Conservation (phyloP, 2,113 vertebrate genomes). For the Hyperopisus bebe region DNA sequence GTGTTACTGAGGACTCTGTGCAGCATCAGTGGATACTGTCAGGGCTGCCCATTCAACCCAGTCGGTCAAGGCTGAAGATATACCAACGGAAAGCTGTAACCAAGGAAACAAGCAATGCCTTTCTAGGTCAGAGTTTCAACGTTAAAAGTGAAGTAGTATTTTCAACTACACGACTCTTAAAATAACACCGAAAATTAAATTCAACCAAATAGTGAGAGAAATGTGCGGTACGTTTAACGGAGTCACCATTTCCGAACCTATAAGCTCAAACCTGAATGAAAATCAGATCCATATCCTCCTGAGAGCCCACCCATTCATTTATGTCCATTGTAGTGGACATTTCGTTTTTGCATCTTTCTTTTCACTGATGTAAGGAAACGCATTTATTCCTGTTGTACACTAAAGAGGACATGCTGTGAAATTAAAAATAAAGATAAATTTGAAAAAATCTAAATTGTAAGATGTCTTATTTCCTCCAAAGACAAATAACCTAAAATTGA, state of each 20-base stretch:
- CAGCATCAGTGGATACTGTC: constrained; percentile 47
- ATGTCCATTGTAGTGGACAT: too few relatives aligned
- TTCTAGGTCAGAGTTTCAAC: not conserved
- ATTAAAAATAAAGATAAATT: too few relatives aligned
- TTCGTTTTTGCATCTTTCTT: too few relatives aligned
- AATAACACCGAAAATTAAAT: not conserved
- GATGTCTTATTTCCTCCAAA: too few relatives aligned
- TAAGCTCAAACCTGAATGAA: not conserved
- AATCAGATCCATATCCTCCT: not conserved
- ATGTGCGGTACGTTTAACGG: not conserved
- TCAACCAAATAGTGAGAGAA: not conserved
- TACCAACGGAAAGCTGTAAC: not conserved
- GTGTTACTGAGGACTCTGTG: constrained; percentile 34
- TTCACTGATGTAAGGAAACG: too few relatives aligned
- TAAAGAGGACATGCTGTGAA: too few relatives aligned
- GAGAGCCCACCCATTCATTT: too few relatives aligned
- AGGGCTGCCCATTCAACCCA: not conserved
- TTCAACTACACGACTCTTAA: not conserved
- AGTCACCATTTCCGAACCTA: not conserved
- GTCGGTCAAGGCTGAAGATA: not conserved
- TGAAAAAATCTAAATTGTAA: too few relatives aligned
- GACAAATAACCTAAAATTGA: too few relatives aligned
- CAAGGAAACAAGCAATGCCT: not conserved
- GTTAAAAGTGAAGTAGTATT: not conserved
- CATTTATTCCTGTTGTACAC: too few relatives aligned